Evolutionary conservation across 2,888 invertebrate species (phyloP).

Genomic region (Euspilapteryx auroguttella): DNA sequence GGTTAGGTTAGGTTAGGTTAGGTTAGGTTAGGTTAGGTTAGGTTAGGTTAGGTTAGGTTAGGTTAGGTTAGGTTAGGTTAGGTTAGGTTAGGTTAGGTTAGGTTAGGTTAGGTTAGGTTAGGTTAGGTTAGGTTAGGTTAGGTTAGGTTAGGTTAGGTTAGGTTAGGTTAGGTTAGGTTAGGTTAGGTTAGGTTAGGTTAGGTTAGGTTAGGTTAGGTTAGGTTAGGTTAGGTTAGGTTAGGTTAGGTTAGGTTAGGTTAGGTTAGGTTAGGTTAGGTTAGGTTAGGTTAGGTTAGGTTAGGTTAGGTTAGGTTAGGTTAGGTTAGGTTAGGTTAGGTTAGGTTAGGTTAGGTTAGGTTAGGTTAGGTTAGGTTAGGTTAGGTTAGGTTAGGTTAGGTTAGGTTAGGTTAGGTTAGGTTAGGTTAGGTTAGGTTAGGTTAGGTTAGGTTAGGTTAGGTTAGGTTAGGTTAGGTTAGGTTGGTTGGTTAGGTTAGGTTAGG

Average conservation of each 20-base stretch:
- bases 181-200: conserved; percentile 6
- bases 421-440: conserved; percentile 6
- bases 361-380: conserved; percentile 7
- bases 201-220: conserved; percentile 6
- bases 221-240: conserved; percentile 5
- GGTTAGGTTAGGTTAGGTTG: conserved; percentile 6
- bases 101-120: conserved; percentile 6
- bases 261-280: conserved; percentile 5
- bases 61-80: conserved; percentile 7
- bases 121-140: conserved; percentile 7
- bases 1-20: conserved; percentile 6
- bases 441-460: conserved; percentile 5
- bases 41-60: conserved; percentile 7
- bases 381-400: conserved; percentile 6
- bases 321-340: conserved; percentile 6
- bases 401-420: conserved; percentile 7
- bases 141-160: conserved; percentile 7
- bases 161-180: conserved; percentile 7
- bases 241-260: conserved; percentile 7
- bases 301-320: conserved; percentile 5
- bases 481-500: conserved; percentile 6
- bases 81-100: conserved; percentile 6
- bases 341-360: conserved; percentile 7
- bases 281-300: conserved; percentile 4
- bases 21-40: conserved; percentile 7